Base-by-base conservation (phyloP, 2,113 vertebrate species). In the Colinus virginianus region DNA sequence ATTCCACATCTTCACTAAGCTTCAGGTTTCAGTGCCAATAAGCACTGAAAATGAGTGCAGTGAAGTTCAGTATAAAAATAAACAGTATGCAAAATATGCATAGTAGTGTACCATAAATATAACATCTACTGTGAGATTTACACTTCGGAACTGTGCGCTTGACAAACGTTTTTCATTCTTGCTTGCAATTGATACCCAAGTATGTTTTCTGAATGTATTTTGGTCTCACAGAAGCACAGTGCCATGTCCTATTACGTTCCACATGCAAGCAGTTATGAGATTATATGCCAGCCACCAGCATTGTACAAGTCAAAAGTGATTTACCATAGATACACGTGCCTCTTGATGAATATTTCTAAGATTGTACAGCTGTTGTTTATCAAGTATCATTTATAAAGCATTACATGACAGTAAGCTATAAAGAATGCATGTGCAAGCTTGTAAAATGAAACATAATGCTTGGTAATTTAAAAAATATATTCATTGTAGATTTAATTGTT, bases 301-400 rank as follows among this genome's bases (percentile, higher is more conserved):
- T 5, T 93, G 83, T 69, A 55, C 26, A 79, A 96, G 78, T 96
- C 92, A 94, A 92, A 94, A 93, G 78, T 93, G 93, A 94, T 94
- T 96, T 97, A 93, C 81, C 68, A 93, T 43, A 80, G 79, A 94
- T 95, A 90, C 78, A 83, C 80, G 68, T 95, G 90, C 79, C 89
- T 95, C 84, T 96, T 96, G 84, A 97, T 95, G 76, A 95, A 89
- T 91, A 96, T 95, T 95, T 97, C 93, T 87, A 92, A 96, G 89
- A 90, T 94, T 95, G 92, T 93, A 61, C 78, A 97, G 94, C 87
- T 96, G 78, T 95, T 96, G 90, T 96, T 97, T 95, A 94, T 94
- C 85, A 96, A 90, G 61, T 95, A 72, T 96, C 66, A 96, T 96
- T 97, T 97, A 95, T 90, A 96, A 97, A 97, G 88, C 96, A 95